Evolutionary conservation across 2,888 invertebrate genomes (phyloP), one percentile per base, ranked within the genome.

Genomic region (Antheraea yamamai): DNA sequence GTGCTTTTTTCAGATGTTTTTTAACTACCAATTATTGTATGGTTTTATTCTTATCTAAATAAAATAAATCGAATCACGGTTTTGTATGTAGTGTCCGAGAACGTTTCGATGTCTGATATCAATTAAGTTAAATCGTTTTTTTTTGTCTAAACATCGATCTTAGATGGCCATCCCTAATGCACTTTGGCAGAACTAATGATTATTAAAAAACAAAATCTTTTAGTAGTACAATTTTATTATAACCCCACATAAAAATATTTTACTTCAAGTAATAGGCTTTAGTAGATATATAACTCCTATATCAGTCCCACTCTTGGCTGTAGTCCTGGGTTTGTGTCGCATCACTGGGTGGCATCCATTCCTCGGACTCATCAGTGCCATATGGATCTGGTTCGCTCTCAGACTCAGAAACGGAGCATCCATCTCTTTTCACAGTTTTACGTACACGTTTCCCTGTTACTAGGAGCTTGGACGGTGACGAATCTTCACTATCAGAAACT

Each of bases 361-460:
- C 96, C 74, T 95, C 95, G 0, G 93, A 93, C 2, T 89, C 93
- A 72, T 95, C 95, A 2, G 95, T 93, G 16, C 85, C 81, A 77
- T 90, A 96, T 0, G 95, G 95, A 79, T 96, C 95, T 7, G 86
- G 86, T 14, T 91, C 91, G 52, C 87, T 84, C 0, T 91, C 91
- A 0, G 90, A 88, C 16, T 91, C 93, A 0, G 87, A 86, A 12
- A 81, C 88, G 51, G 82, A 84, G 83, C 83, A 89, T 23, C 73
- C 77, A 16, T 81, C 79, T 52, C 81, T 84, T 2, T 77, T 78
- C 2, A 91, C 74, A 0, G 83, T 76, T 77, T 86, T 91, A 51
- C 92, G 84, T 18, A 72, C 75, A 78, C 93, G 87, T 79, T 92
- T 91, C 1, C 91, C 89, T 0, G 85, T 87, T 55, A 90, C 84